Evolutionary conservation across 2,797 vertebrate genomes (phyloP), one percentile per base, ranked within the genome.

Genomic region (Dendrocincla fuliginosa): DNA sequence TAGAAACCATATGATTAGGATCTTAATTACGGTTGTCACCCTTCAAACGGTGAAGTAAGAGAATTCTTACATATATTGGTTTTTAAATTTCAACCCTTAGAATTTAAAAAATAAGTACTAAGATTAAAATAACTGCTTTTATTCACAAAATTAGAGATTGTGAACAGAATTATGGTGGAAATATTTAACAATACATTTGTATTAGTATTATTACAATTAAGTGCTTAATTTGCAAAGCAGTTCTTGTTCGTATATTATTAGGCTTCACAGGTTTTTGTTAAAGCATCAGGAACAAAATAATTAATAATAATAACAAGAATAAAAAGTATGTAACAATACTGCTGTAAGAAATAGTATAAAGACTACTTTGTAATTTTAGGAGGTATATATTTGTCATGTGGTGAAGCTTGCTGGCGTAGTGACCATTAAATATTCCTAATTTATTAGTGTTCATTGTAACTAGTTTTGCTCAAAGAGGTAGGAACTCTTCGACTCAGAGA

Each of bases 351-450:
- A 67, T 49, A 70, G 37, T 49, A 65, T 44, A 68, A 91, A 57
- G 27, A 50, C 27, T 76, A 37, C 27, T 75, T 61, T 71, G 14
- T 42, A 33, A 65, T 77, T 91, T 83, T 74, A 32, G 11, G 8
- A 52, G 3, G 12, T 37, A 42, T 42, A 14, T 16, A 81, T 90
- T 75, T 75, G 30, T 91, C 73, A 88, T 37, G 22, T 27, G 61
- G 13, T 25, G 42, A 81, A 77, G 12, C 42, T 81, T 80, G 15
- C 35, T 86, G 70, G 11, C 7, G 15, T 14, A 61, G 37, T 61
- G 68, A 61, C 12, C 33, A 63, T 80, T 83, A 93, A 93, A 79
- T 90, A 91, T 79, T 94, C 96, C 19, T 86, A 60, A 88, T 95
- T 95, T 93, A 67, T 53, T 91, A 15, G 24, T 27, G 11, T 70